Base-by-base conservation (phyloP, 2,888 invertebrate species). In the Agrochola circellaris region DNA sequence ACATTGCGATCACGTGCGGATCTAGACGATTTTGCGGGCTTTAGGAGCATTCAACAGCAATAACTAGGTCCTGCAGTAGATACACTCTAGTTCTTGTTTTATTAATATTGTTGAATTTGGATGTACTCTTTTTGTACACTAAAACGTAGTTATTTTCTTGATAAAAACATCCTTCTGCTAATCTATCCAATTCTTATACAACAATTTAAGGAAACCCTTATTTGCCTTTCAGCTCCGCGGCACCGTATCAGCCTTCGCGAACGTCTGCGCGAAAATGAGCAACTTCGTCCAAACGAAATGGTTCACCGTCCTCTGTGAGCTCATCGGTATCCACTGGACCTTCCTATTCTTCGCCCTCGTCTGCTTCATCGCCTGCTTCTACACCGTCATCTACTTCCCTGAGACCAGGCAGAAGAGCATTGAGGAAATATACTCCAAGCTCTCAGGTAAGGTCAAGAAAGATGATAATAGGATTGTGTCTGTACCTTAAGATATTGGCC, bases 251-350 rank as follows among this genome's bases (percentile, higher is more conserved):
- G 92, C 96, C 0, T 93, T 96, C 82, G 95, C 96, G 13, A 96
- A 96, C 92, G 93, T 96, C 30, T 93, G 94, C 85, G 95, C 96
- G 0, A 96, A 96, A 87, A 90, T 96, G 75, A 95, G 95, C 90
- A 96, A 96, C 89, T 96, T 96, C 87, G 79, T 95, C 56, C 96
- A 96, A 82, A 95, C 94, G 89, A 96, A 96, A 84, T 96, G 96
- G 95, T 96, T 96, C 92, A 94, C 94, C 0, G 91, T 90, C 20
- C 89, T 96, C 23, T 94, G 94, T 75, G 93, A 94, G 0, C 80
- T 93, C 2, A 91, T 96, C 72, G 96, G 96, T 51, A 95, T 96
- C 66, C 96, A 96, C 66, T 96, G 96, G 95, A 94, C 94, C 0
- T 95, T 96, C 87, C 82, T 96, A 0, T 95, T 95, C 91, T 96